phyloP scores from a whole-genome alignment of 2,888 invertebrate species.

The Microplitis manilae region DNA sequence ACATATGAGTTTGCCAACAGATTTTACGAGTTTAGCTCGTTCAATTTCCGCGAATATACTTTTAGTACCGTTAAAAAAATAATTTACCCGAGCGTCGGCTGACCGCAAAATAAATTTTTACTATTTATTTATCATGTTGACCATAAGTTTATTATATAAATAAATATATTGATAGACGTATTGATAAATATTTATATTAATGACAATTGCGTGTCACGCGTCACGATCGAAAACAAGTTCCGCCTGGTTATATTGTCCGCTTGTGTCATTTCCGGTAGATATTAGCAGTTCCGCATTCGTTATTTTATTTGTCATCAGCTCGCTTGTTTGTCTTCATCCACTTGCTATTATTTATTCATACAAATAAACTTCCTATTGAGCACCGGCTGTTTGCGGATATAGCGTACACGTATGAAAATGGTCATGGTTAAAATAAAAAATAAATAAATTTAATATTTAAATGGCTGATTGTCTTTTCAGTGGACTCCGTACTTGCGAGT shows the following conservation, averaged over 20 bases:
- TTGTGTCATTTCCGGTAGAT: background rate
- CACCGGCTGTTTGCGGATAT: conserved; percentile 60
- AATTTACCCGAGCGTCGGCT: too few relatives aligned
- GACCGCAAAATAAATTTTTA: conserved; percentile 5
- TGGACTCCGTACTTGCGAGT: background rate
- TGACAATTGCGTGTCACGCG: background rate
- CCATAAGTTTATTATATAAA: conserved; percentile 1
- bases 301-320: conserved; percentile 44
- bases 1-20: background rate
- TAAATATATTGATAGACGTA: background rate
- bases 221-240: background rate
- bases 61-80: background rate
- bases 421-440: background rate
- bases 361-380: conserved; percentile 45
- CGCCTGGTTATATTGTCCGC: background rate
- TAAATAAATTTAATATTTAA: background rate
- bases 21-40: background rate
- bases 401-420: conserved; percentile 52
- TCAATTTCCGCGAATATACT: background rate
- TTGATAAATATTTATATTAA: background rate
- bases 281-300: conserved; percentile 43
- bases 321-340: conserved; percentile 61
- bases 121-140: background rate
- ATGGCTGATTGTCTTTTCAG: background rate
- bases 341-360: conserved; percentile 65